A percentile compares a stretch with the other conserved stretches of the same genome.
Conservation (phyloP, 92 coral and sea anemone genomes). For the Phenganax marumi region DNA sequence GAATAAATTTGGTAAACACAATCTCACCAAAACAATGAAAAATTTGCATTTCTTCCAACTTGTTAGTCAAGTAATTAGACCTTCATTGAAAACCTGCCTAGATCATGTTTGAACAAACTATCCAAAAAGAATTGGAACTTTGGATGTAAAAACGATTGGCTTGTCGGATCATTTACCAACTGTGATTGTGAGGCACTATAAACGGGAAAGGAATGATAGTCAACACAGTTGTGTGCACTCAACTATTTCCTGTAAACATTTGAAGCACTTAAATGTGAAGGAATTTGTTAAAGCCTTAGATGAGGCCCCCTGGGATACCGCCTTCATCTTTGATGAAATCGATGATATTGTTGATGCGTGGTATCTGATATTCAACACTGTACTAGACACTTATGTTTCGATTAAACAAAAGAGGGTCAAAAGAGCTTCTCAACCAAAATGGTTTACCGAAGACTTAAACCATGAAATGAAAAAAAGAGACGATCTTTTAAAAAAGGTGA, state of each 20-base stretch:
- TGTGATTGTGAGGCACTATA: background rate
- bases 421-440: conserved; percentile 9
- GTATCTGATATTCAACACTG: background rate
- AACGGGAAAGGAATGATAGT: background rate
- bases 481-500: background rate
- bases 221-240: background rate
- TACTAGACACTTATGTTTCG: background rate
- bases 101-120: no score
- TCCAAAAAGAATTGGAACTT: no score
- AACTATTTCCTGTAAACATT: no score
- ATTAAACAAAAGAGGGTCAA: background rate
- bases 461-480: conserved; percentile 9
- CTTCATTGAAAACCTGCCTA: no score
- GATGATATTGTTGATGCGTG: background rate
- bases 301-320: background rate
- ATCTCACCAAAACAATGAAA: no score
- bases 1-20: no score
- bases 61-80: no score
- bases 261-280: no score
- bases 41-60: no score
- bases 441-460: conserved; percentile 11
- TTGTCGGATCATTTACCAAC: background rate
- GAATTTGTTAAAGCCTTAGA: no score
- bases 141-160: no score
- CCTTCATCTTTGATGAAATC: background rate